phyloP scores from a whole-genome alignment of 1,140 invertebrate genomes.

The Ceratoteleas bidentatus region DNA sequence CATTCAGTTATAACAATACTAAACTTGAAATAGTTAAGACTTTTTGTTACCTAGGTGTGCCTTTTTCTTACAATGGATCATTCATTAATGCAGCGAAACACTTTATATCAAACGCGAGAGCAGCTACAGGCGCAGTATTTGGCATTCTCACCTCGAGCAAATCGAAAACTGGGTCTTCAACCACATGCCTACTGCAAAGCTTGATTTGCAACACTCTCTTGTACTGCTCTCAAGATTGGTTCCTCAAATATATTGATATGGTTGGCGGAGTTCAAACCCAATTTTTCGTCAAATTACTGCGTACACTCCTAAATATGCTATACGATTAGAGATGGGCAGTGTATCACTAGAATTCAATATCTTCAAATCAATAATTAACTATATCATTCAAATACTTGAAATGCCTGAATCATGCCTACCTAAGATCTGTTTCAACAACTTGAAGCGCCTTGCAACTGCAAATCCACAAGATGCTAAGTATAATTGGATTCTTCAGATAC shows the following conservation, averaged over 20 bases:
- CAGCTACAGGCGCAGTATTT: not conserved
- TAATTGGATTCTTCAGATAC: too few species aligned
- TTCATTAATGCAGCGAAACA: not conserved
- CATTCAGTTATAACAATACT: not conserved
- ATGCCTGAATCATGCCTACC: too few species aligned
- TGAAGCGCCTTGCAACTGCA: too few species aligned
- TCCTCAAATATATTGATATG: not conserved
- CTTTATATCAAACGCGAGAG: not conserved
- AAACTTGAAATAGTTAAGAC: not conserved
- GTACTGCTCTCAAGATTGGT: slow-evolving; percentile 12
- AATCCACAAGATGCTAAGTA: too few species aligned
- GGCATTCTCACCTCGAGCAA: not conserved
- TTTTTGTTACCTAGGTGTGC: not conserved
- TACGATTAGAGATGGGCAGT: not conserved
- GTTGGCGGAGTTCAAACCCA: not conserved
- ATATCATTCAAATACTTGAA: too few species aligned
- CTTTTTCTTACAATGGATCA: not conserved
- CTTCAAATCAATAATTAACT: not conserved
- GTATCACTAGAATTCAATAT: not conserved
- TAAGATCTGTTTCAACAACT: too few species aligned
- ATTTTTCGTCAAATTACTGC: not conserved
- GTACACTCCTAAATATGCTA: not conserved
- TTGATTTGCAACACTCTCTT: not conserved
- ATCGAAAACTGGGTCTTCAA: not conserved
- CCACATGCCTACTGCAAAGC: not conserved